Evolutionary conservation across 2,888 invertebrate species (phyloP), one percentile per base, ranked within the genome.

Genomic region (Maniola hyperantus): DNA sequence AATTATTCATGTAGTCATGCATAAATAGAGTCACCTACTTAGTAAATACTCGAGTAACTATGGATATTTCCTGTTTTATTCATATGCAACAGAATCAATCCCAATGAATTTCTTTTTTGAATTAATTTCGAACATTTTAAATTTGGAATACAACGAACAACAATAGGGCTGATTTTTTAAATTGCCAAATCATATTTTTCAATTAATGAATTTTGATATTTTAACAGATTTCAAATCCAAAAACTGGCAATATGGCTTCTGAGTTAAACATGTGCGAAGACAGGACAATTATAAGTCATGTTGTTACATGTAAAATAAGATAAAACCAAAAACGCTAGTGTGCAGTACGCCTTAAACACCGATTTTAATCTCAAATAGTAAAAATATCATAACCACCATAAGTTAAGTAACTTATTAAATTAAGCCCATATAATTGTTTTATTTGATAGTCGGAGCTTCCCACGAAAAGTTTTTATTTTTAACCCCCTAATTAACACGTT

Each of bases 351-450:
- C n/a, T 53, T 42, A 51, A 8, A 36, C n/a, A 36, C 8, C 11
- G 61, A 62, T 62, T 36, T n/a, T 39, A 36, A 53, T 62, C 61
- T 51, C 26, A 15, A 15, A 8, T 48, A 48, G 8, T 48, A 54
- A 60, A 60, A 36, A 44, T 55, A 59, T 54, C 10, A 54, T 59
- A 60, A 20, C 65, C 54, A 60, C 57, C 53, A 11, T 48, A 51
- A n/a, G 26, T 42, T 33, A 54, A 20, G n/a, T 33, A 50, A 61
- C 18, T 64, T 58, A 65, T 65, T 58, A 64, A 70, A 68, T 68
- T 13, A 66, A 64, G 26, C 39, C 39, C 68, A 55, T 70, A 60
- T 68, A 70, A 70, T 70, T 69, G 66, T 69, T 66, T 20, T 44
- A 66, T 60, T 62, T 39, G 51, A 51, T 39, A 18, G 48, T 39